A percentile compares a stretch with the other conserved stretches of the same genome.
Conservation (phyloP, 2,797 vertebrate genomes). For the Myotis vivesi region DNA sequence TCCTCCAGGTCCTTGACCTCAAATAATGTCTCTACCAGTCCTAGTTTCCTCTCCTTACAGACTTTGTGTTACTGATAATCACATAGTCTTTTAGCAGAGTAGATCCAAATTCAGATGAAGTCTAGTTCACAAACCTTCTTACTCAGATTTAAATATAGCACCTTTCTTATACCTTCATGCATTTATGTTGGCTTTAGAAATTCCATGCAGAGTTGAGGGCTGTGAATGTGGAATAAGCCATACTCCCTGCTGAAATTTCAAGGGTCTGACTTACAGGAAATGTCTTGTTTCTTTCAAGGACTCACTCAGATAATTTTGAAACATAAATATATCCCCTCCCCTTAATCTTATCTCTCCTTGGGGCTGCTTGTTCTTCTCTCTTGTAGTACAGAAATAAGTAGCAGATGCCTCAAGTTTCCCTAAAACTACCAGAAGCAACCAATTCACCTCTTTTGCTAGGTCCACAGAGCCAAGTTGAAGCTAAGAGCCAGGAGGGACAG, state of each 20-base stretch:
- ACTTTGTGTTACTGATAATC: not conserved
- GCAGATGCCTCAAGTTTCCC: not conserved
- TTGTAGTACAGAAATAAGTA: not conserved
- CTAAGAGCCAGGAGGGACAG: not conserved
- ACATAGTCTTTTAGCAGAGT: not conserved
- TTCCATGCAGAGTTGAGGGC: not conserved
- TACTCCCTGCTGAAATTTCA: not conserved
- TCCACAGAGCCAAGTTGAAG: not conserved
- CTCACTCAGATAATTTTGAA: slow-evolving; percentile 18
- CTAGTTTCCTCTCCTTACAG: not conserved
- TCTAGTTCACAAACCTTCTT: not conserved
- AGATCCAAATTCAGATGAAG: not conserved
- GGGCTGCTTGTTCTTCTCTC: not conserved
- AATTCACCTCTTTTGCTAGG: not conserved
- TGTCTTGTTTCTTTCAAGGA: slow-evolving; percentile 46
- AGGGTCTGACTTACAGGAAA: slow-evolving; percentile 11
- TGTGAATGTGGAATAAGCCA: not conserved
- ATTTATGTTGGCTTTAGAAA: slow-evolving; percentile 16
- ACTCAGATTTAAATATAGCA: slow-evolving; percentile 12
- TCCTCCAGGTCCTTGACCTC: not conserved
- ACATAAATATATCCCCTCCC: not conserved
- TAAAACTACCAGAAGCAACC: not conserved
- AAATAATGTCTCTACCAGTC: not conserved
- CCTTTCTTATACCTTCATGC: not conserved
- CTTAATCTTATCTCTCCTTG: not conserved